Conservation (phyloP, 2,888 invertebrate species). For the Cybosia mesomella region DNA sequence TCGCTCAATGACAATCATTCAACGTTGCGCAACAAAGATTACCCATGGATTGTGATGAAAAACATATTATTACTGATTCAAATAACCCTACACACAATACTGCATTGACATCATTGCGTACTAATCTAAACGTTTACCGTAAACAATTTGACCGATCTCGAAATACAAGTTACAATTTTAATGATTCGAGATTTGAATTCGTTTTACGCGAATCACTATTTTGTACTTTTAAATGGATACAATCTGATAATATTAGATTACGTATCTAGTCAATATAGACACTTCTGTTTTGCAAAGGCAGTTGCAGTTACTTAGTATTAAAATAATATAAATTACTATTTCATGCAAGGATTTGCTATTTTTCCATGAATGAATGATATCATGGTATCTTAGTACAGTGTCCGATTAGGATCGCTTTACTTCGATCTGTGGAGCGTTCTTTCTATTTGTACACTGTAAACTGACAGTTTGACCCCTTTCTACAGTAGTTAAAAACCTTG, state of each 20-base stretch:
- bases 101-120: constrained; percentile 37
- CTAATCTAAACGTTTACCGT: constrained; percentile 41
- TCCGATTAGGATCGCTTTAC: too few species aligned
- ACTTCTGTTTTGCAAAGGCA: neutral
- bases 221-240: neutral
- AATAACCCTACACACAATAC: constrained; percentile 54
- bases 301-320: too few species aligned
- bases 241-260: constrained; percentile 14
- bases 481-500: too few species aligned
- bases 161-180: constrained; percentile 7
- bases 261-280: constrained; percentile 16
- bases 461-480: too few species aligned
- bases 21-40: constrained; percentile 74
- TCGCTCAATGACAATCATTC: constrained; percentile 66
- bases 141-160: constrained; percentile 21
- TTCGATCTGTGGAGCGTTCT: too few species aligned
- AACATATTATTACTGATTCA: constrained; percentile 65
- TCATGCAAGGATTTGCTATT: too few species aligned
- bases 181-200: constrained; percentile 41
- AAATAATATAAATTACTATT: too few species aligned
- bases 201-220: constrained; percentile 2
- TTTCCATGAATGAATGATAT: too few species aligned
- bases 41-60: constrained; percentile 70
- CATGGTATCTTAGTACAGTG: too few species aligned
- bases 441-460: too few species aligned